Base-by-base conservation (phyloP, 2,113 vertebrate genomes). In the Cryptoleucopteryx plumbea region DNA sequence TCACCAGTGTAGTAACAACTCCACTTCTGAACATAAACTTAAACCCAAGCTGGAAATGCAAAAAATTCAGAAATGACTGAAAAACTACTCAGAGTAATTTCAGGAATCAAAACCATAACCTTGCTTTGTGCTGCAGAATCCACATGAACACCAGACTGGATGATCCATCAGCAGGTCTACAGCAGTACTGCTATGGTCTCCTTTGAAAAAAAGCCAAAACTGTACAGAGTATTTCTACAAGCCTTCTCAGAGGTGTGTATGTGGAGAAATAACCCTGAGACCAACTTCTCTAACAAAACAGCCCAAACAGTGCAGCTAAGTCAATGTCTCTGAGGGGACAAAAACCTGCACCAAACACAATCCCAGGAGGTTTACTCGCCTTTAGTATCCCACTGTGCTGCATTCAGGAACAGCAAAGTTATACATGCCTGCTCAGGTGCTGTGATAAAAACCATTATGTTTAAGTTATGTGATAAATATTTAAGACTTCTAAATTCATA, bases 361-460 rank as follows among this genome's bases (percentile, higher is more conserved):
- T 29, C 11, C 55, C 14, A 3, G 52, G 23, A 55, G 13, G 34
- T 25, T 56, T 66, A 80, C 91, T 92, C 45, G 90, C 88, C 85
- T 88, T 74, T 86, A 56, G 19, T 86, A 70, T 86, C 53, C 80
- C 77, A 73, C 77, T 70, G 68, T 3, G 47, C 34, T 79, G 93
- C 66, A 48, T 93, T 95, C 88, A 92, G 63, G 53, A 81, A 91
- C 72, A 95, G 71, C 88, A 93, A 23, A 66, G 80, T 79, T 68
- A 90, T 34, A 48, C 83, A 92, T 4, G 75, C 62, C 88, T 95
- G 75, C 32, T 94, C 82, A 0, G 93, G 88, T 36, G 83, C 90
- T 88, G 66, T 32, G 61, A 92, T 25, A 88, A 85, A 94, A 90
- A 88, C 0, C 43, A 75, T 40, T 59, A 58, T 6, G 34, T 70